Conservation (phyloP, 2,797 vertebrate species). For the Corythornis leucogaster region DNA sequence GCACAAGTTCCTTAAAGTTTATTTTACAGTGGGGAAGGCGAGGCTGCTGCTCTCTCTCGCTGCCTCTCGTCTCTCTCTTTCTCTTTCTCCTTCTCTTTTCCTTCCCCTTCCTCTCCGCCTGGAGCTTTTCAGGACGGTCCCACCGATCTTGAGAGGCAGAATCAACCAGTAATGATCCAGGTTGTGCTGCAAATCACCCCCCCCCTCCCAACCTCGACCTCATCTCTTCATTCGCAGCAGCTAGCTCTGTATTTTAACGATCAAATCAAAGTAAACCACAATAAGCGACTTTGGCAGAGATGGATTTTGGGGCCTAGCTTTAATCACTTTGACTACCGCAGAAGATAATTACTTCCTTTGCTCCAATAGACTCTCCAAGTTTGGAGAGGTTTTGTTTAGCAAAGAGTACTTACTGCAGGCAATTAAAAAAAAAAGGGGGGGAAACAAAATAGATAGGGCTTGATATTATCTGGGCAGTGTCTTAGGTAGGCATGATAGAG, state of each 20-base stretch:
- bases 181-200: conserved; percentile 25
- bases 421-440: conserved; percentile 9
- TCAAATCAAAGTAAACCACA: conserved; percentile 67
- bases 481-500: conserved; percentile 34
- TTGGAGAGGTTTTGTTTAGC: conserved; percentile 70
- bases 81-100: conserved; percentile 2
- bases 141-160: conserved; percentile 43
- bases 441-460: conserved; percentile 33
- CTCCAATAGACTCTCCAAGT: conserved; percentile 62
- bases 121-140: conserved; percentile 46
- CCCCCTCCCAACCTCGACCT: not conserved
- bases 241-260: conserved; percentile 57
- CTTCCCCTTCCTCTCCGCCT: conserved; percentile 18
- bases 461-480: conserved; percentile 50
- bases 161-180: conserved; percentile 28
- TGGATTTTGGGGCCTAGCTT: conserved; percentile 78
- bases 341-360: conserved; percentile 80
- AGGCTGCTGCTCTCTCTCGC: conserved; percentile 6
- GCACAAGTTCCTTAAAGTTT: conserved; percentile 78
- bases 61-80: conserved; percentile 14
- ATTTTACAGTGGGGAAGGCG: conserved; percentile 73
- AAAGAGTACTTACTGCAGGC: conserved; percentile 32
- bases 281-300: conserved; percentile 70
- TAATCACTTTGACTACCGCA: conserved; percentile 75
- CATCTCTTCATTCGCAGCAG: conserved; percentile 42